Evolutionary conservation across 2,888 invertebrate genomes (phyloP), one percentile per base, ranked within the genome.

Genomic region (Hedya salicella): DNA sequence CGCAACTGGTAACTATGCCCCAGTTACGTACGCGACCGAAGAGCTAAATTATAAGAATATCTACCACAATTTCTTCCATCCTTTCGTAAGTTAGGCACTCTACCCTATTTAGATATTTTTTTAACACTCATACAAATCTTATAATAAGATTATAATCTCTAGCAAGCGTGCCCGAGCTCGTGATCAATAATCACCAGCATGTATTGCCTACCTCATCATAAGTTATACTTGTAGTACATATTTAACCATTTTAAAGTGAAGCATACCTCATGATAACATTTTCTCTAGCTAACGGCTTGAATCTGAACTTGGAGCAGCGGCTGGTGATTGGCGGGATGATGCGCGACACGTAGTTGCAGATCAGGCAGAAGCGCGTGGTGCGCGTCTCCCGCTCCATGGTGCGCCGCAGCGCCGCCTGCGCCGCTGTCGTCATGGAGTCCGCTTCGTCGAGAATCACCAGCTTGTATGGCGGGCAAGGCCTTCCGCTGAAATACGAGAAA

Each of bases 261-360:
- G 6, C 36, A 30, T 72, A 93, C 93, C 94, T 92, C 75, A 94
- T 94, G 40, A 94, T 91, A 70, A 95, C 94, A 89, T 95, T 95
- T 0, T 93, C 94, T 74, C 95, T 94, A 60, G 95, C 95, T 14
- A 99, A 91, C 0, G 98, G 96, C 85, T 98, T 99, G 84, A 99
- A 99, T 42, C 99, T 94, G 82, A 99, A 99, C 87, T 99, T 99
- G 1, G 99, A 98, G 87, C 99, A 99, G 78, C 99, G 94, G 2
- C 99, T 99, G 0, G 99, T 98, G 49, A 99, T 95, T 0, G 99
- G 99, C 70, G 98, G 98, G 78, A 99, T 99, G 69, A 99, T 99
- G 60, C 98, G 94, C 0, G 98, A 98, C 0, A 99, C 97, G 85
- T 99, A 99, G 87, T 99, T 99, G 89, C 99, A 99, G 74, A 99